These are phyloP conservation scores for Phania funesta DNA, from an alignment of 2,888 invertebrate species.

Conservation along the genomic window DNA sequence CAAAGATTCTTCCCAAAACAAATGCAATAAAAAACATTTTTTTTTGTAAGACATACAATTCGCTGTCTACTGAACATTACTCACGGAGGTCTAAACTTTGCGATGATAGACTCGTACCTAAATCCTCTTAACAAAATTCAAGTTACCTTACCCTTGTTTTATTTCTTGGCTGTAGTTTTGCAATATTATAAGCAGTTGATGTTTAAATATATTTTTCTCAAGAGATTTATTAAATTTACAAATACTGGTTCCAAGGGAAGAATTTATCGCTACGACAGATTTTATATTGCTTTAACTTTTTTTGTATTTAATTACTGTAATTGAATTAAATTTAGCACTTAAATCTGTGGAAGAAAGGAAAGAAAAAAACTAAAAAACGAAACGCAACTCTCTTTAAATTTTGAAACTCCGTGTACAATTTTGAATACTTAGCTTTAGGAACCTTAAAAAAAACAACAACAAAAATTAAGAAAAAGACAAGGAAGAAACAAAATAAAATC, in stretches of 20 bases:
- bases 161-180: too few relatives aligned
- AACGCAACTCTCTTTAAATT: constrained; percentile 24
- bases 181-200: too few relatives aligned
- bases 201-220: background rate
- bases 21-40: too few relatives aligned
- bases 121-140: too few relatives aligned
- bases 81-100: too few relatives aligned
- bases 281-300: constrained; percentile 49
- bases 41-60: too few relatives aligned
- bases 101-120: too few relatives aligned
- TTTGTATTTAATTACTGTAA: constrained; percentile 63
- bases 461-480: constrained; percentile 5
- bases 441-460: constrained; percentile 16
- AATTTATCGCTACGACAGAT: background rate
- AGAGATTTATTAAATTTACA: constrained; percentile 41
- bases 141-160: too few relatives aligned
- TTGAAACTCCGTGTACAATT: constrained; percentile 14
- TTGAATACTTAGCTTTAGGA: constrained; percentile 17
- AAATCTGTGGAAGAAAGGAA: constrained; percentile 29
- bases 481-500: constrained; percentile 42
- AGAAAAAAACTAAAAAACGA: background rate
- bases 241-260: background rate
- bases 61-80: too few relatives aligned
- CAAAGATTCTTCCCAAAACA: too few relatives aligned
- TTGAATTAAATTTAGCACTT: constrained; percentile 67